Base-by-base conservation (phyloP, 2,113 vertebrate species). In the Okapia johnstoni region DNA sequence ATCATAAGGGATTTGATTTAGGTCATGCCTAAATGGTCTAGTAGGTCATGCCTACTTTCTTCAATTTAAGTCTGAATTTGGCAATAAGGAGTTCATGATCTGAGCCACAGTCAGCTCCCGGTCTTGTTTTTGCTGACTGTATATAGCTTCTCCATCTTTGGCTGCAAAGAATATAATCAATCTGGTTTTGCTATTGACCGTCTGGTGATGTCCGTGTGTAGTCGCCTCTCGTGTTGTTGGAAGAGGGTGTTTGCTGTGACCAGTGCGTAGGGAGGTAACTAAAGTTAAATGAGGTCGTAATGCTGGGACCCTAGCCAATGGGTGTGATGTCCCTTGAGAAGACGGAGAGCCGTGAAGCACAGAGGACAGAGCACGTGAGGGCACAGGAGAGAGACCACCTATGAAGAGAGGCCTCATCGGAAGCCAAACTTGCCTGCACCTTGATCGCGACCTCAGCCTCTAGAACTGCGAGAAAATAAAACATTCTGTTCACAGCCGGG, bases 271-370 rank as follows among this genome's bases (percentile, higher is more conserved):
- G n/a, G 66, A 70, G 66, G n/a, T 40, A 23, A 70, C 66, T 70
- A 23, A 70, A 70, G n/a, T 40, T 70, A 43, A 43, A 26, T 61
- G 54, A 88, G 58, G 33, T 88, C 36, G 43, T 46, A 79, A 58
- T 0, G 0, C 5, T 58, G 36, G n/a, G 33, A 33, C 5, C 5
- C 33, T 28, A 50, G 16, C 28, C 30, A 17, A 66, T 2, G 5
- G 33, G 17, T 13, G 0, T 58, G 40, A 7, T 17, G 5, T 30
- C 73, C 28, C 13, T 23, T 25, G 80, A 52, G 26, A 92, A 48
- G 8, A 57, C 4, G 60, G 85, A 46, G 30, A 52, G 17, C 60
- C 1, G 0, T 61, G 46, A 73, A 96, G 7, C 17, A 86, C 40
- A 90, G 50, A 90, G 50, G 8, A 87, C 87, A 85, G 57, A 11